phyloP scores from a whole-genome alignment of 1,140 invertebrate genomes.

The Homalodisca vitripennis region DNA sequence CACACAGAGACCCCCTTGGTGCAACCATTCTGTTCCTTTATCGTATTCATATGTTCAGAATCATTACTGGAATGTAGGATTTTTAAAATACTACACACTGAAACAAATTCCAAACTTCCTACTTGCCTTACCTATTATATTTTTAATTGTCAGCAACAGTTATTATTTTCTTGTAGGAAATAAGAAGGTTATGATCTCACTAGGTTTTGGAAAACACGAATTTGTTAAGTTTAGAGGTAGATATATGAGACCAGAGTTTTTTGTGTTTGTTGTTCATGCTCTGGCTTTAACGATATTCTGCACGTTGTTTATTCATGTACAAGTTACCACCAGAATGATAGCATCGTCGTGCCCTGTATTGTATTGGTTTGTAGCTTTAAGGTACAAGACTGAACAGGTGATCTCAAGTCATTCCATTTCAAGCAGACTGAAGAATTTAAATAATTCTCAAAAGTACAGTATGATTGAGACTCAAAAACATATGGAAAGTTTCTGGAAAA shows the following conservation, averaged over 20 bases:
- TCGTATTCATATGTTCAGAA: conserved; percentile 87
- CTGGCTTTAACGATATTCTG: conserved; percentile 73
- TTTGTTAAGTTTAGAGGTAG: conserved; percentile 24
- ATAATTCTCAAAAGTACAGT: conserved; percentile 56
- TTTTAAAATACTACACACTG: conserved; percentile 82
- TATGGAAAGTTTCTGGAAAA: conserved; percentile 54
- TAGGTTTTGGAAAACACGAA: conserved; percentile 48
- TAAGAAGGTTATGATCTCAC: conserved; percentile 51
- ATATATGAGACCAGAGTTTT: conserved; percentile 45
- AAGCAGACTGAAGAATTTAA: conserved; percentile 44
- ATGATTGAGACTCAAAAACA: conserved; percentile 51
- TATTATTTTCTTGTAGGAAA: conserved; percentile 55
- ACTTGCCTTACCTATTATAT: conserved; percentile 76
- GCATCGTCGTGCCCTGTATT: conserved; percentile 78
- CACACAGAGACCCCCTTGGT: conserved; percentile 64
- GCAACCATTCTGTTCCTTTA: conserved; percentile 66
- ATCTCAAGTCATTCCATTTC: conserved; percentile 32
- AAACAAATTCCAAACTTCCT: conserved; percentile 95
- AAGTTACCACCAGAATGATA: conserved; percentile 84
- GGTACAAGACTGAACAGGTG: conserved; percentile 32
- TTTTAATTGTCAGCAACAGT: conserved; percentile 55
- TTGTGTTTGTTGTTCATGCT: conserved; percentile 75
- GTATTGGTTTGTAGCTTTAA: conserved; percentile 69
- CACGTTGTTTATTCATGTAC: conserved; percentile 82
- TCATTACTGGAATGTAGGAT: conserved; percentile 92